Conservation (phyloP, 2,113 vertebrate genomes). For the Leptocoma aspasia region DNA sequence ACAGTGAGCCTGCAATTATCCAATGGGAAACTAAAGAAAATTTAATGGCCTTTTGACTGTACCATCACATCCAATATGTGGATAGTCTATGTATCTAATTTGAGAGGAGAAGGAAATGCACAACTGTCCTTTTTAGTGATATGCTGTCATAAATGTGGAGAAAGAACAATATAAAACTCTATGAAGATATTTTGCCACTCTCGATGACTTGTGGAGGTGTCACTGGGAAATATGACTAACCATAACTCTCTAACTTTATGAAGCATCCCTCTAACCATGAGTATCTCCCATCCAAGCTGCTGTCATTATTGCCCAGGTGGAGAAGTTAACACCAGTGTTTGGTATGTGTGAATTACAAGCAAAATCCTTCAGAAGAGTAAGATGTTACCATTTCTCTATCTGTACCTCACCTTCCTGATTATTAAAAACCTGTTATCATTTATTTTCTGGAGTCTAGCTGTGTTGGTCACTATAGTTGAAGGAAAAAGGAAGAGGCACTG, state of each 20-base stretch:
- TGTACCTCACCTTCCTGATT: background rate
- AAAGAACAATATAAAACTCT: background rate
- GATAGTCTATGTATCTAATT: background rate
- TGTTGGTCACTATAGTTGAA: background rate
- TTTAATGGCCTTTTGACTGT: background rate
- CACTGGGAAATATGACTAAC: background rate
- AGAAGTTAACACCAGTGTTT: background rate
- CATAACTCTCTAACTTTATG: background rate
- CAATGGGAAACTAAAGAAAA: background rate
- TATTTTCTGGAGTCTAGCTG: background rate
- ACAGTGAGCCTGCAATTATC: background rate
- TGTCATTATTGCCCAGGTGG: background rate
- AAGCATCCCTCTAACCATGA: background rate
- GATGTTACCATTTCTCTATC: rapidly evolving
- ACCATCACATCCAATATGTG: background rate
- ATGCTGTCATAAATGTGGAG: background rate
- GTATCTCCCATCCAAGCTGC: background rate
- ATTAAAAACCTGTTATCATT: background rate
- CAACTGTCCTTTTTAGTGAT: background rate
- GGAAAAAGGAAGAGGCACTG: background rate
- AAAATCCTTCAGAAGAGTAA: background rate
- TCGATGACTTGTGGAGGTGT: background rate
- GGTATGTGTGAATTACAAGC: background rate
- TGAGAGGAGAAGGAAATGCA: background rate
- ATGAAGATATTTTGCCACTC: background rate